phyloP scores from a whole-genome alignment of 2,797 vertebrate species.

The Dermochelys coriacea region DNA sequence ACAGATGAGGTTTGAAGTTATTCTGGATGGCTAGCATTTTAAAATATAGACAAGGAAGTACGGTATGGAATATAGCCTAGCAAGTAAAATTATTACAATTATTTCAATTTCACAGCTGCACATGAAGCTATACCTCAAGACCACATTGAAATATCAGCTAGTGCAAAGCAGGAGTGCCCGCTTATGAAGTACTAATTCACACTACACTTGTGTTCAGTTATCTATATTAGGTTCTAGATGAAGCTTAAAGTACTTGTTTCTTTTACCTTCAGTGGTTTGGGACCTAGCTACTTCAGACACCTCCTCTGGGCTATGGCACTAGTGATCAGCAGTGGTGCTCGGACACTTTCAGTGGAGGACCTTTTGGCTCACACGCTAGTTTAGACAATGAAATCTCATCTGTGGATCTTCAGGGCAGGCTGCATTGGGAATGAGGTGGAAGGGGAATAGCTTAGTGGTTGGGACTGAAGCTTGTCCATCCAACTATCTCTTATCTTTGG shows the following conservation, averaged over 20 bases:
- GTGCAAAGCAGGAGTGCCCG: not conserved
- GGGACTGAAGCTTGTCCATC: not conserved
- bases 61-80: not conserved
- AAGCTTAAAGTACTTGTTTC: not conserved
- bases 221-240: not conserved
- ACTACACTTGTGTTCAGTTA: not conserved
- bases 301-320: fast-evolving
- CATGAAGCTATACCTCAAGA: not conserved
- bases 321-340: not conserved
- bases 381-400: not conserved
- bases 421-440: not conserved
- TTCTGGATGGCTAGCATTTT: conserved; percentile 60
- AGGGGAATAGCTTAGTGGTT: not conserved
- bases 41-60: conserved; percentile 50
- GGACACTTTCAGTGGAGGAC: not conserved
- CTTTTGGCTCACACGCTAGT: not conserved
- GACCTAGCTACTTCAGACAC: not conserved
- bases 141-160: not conserved
- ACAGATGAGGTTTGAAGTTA: conserved; percentile 72
- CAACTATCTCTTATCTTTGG: not conserved
- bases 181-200: not conserved
- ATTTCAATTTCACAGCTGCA: conserved; percentile 14
- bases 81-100: conserved; percentile 36
- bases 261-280: not conserved
- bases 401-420: not conserved